Percentiles rank a stretch among this genome's conserved stretches.
Evolutionary conservation across 2,888 invertebrate genomes (phyloP).

Genomic region (Andricus curvator): DNA sequence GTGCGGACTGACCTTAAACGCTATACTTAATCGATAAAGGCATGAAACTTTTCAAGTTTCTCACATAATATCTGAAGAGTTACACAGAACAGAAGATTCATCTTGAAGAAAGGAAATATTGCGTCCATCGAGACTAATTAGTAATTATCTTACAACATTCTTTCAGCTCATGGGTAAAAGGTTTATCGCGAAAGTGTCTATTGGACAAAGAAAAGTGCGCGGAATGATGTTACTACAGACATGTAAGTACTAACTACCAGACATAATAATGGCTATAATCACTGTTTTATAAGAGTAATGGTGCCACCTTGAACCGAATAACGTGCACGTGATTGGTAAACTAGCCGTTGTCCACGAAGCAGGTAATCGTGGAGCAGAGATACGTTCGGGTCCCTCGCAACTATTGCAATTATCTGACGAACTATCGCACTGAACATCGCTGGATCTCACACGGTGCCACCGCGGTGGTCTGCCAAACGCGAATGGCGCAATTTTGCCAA

Average conservation of each 20-base stretch:
- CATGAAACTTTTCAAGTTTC: too few species aligned
- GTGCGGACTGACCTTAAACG: too few species aligned
- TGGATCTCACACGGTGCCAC: background rate
- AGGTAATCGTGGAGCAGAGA: background rate
- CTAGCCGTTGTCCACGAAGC: constrained; percentile 13
- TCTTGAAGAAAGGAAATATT: background rate
- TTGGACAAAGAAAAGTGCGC: background rate
- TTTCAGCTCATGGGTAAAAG: background rate
- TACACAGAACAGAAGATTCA: background rate
- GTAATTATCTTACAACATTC: background rate
- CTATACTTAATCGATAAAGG: too few species aligned
- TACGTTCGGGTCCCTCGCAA: background rate
- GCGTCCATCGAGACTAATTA: background rate
- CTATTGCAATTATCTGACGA: constrained; percentile 7
- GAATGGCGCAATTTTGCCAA: background rate
- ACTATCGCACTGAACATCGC: background rate
- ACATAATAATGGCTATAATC: background rate
- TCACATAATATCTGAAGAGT: too few species aligned
- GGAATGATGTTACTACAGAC: background rate
- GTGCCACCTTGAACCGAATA: constrained; percentile 9
- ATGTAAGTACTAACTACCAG: background rate
- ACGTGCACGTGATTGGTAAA: background rate
- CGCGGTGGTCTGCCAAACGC: background rate
- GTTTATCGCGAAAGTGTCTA: background rate
- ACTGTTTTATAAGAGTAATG: background rate